Evolutionary conservation across 2,797 vertebrate genomes (phyloP).

Genomic region (Huso huso): DNA sequence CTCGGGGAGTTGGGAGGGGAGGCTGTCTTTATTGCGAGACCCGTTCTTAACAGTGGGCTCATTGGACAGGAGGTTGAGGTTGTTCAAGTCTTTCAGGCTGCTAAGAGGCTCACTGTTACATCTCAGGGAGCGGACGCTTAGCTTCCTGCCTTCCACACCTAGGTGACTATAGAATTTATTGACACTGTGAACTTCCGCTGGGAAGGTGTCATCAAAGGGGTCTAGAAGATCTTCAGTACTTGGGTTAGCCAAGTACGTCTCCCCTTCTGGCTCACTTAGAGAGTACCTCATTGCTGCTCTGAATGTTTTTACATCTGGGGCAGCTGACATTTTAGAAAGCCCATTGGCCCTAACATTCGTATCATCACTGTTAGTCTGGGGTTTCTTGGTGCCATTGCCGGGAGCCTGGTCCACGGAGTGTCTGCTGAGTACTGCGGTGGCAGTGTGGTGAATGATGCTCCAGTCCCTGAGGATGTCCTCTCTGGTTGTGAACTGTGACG

Average conservation of each 20-base stretch:
- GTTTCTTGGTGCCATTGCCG: background rate
- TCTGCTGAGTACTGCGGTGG: slow-evolving; percentile 54
- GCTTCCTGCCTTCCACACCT: slow-evolving; percentile 56
- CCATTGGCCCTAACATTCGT: background rate
- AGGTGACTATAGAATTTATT: slow-evolving; percentile 50
- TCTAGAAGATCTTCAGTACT: slow-evolving; percentile 31
- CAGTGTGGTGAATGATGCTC: slow-evolving; percentile 69
- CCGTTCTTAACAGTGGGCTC: slow-evolving; percentile 33
- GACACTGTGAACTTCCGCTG: slow-evolving; percentile 36
- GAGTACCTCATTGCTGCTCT: slow-evolving; percentile 14
- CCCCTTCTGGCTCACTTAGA: slow-evolving; percentile 4
- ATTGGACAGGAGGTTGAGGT: slow-evolving; percentile 33
- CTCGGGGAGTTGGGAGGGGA: slow-evolving; percentile 58
- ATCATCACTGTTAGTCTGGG: slow-evolving; percentile 4
- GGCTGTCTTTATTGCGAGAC: slow-evolving; percentile 26
- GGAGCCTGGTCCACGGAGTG: slow-evolving; percentile 2
- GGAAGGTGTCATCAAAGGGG: slow-evolving; percentile 43
- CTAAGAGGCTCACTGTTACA: slow-evolving; percentile 72
- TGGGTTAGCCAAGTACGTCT: slow-evolving; percentile 22
- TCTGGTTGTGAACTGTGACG: slow-evolving; percentile 83
- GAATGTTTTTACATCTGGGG: slow-evolving; percentile 14
- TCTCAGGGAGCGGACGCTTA: slow-evolving; percentile 72
- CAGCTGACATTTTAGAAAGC: background rate
- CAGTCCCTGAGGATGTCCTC: slow-evolving; percentile 85
- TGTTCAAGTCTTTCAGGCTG: slow-evolving; percentile 29